A percentile compares a stretch with the other conserved stretches of the same genome.
Evolutionary conservation across 2,113 vertebrate genomes (phyloP).

Genomic region (Ceyx cyanopectus): DNA sequence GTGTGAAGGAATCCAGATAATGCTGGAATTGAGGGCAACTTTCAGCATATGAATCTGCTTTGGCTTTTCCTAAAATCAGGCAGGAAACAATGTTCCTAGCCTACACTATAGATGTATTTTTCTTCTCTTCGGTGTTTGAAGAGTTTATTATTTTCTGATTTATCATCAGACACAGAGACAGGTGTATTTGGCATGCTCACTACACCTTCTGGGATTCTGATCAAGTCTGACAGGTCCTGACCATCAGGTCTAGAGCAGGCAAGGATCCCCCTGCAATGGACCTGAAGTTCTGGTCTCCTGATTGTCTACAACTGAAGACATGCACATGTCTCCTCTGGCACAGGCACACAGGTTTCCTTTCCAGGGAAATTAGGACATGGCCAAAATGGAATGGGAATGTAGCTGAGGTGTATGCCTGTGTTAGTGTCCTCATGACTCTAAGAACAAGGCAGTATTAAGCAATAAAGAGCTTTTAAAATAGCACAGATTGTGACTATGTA

Average conservation of each 20-base stretch:
- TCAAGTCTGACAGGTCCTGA: background rate
- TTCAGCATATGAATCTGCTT: background rate
- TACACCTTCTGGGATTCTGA: background rate
- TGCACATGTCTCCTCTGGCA: background rate
- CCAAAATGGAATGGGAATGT: background rate
- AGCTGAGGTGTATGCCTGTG: background rate
- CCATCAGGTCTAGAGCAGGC: background rate
- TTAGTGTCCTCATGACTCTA: background rate
- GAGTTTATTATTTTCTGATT: background rate
- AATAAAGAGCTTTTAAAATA: background rate
- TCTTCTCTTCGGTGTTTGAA: background rate
- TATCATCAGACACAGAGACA: background rate
- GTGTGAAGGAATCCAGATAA: background rate
- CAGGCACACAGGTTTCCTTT: background rate
- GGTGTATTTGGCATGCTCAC: background rate
- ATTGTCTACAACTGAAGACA: background rate
- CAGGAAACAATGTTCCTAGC: background rate
- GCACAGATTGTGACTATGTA: background rate
- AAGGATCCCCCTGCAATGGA: background rate
- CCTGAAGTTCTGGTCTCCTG: background rate
- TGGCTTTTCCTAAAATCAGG: background rate
- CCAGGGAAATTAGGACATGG: background rate
- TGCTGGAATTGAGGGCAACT: background rate
- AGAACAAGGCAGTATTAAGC: background rate
- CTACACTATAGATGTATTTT: background rate